Conservation (phyloP, 1,140 invertebrate genomes). For the Dendrolimus kikuchii region DNA sequence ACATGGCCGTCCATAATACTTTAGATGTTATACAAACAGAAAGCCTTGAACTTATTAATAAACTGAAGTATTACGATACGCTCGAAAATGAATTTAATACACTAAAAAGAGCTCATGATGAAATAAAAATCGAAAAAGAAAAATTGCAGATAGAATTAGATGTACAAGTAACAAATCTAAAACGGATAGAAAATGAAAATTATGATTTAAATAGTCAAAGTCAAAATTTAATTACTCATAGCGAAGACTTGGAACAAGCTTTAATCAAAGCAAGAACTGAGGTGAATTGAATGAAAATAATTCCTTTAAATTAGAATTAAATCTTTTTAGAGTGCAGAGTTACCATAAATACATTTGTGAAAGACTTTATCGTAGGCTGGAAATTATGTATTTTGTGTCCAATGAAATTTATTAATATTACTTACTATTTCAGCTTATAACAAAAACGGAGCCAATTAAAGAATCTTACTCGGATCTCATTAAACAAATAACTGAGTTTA, state of each 20-base stretch:
- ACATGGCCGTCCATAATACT: conserved; percentile 19
- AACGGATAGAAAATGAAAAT: conserved; percentile 34
- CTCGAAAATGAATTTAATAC: conserved; percentile 31
- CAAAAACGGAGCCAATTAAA: conserved; percentile 1
- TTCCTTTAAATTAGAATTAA: not conserved
- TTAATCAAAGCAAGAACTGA: conserved; percentile 32
- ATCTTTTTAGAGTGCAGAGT: too few species aligned
- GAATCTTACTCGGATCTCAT: conserved; percentile 24
- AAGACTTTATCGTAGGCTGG: too few species aligned
- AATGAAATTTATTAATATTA: not conserved
- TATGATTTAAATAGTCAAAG: conserved; percentile 27
- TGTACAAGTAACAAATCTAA: conserved; percentile 21
- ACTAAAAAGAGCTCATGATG: conserved; percentile 22
- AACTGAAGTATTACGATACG: conserved; percentile 31
- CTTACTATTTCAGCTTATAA: conserved; percentile 1
- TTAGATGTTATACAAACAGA: conserved; percentile 30
- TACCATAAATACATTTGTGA: too few species aligned
- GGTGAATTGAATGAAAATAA: conserved; percentile 20
- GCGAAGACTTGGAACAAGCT: conserved; percentile 37
- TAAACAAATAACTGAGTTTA: conserved; percentile 43
- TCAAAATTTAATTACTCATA: conserved; percentile 29
- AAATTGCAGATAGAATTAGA: conserved; percentile 32
- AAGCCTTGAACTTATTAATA: conserved; percentile 27
- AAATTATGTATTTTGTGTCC: too few species aligned
- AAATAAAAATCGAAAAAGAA: conserved; percentile 35